Conservation (phyloP, 1,140 invertebrate species). For the Hycleus phaleratus region DNA sequence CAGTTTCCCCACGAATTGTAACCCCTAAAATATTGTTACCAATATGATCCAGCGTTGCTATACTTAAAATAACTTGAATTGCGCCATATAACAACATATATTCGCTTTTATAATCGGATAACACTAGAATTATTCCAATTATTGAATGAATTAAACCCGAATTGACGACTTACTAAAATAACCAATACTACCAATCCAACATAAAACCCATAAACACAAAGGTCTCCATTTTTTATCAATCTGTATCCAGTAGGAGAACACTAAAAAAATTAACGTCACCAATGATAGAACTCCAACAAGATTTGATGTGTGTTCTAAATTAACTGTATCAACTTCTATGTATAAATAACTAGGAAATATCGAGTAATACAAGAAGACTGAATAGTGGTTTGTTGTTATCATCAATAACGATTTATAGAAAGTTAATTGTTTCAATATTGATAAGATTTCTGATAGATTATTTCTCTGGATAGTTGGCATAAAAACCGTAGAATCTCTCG, state of each 20-base stretch:
- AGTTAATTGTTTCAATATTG: constrained; percentile 26
- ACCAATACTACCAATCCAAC: constrained; percentile 29
- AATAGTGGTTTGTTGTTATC: constrained; percentile 32
- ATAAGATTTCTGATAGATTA: constrained; percentile 5
- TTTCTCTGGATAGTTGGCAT: constrained; percentile 12
- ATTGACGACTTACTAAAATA: constrained; percentile 27
- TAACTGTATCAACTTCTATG: constrained; percentile 6
- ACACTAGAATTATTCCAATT: constrained; percentile 21
- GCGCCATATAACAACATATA: constrained; percentile 29
- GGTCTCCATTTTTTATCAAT: constrained; percentile 25
- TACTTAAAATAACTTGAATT: constrained; percentile 28
- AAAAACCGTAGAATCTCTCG: constrained; percentile 19
- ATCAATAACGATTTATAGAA: constrained; percentile 35
- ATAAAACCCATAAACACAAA: constrained; percentile 25
- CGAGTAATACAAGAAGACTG: constrained; percentile 30
- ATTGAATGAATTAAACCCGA: too few relatives aligned
- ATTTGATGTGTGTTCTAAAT: constrained; percentile 10
- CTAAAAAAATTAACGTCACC: constrained; percentile 20
- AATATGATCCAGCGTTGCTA: constrained; percentile 27
- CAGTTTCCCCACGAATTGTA: constrained; percentile 26
- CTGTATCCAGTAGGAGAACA: constrained; percentile 24
- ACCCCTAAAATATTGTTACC: constrained; percentile 24
- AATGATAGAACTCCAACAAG: constrained; percentile 24
- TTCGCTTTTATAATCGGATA: constrained; percentile 25
- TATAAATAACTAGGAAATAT: constrained; percentile 32